A percentile compares a stretch with the other conserved stretches of the same genome.
Evolutionary conservation across 2,113 vertebrate genomes (phyloP).

Genomic region (Benitochromis conjunctus): DNA sequence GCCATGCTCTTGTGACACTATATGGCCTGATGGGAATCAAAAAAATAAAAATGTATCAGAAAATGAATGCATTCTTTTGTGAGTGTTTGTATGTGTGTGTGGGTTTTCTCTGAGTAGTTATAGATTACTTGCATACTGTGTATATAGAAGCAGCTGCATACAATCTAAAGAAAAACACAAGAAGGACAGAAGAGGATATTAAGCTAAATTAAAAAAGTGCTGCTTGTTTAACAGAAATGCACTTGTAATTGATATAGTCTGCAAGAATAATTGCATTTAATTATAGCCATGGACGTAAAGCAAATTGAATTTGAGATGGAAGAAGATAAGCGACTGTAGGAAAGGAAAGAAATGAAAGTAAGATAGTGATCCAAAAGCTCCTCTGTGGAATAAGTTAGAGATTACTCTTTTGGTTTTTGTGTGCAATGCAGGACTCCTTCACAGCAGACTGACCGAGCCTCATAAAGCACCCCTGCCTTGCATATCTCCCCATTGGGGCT

Average conservation of each 20-base stretch:
- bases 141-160: background rate
- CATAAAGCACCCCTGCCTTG: slow-evolving; percentile 55
- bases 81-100: background rate
- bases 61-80: background rate
- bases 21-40: too few relatives aligned
- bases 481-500: slow-evolving; percentile 65
- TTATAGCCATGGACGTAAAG: background rate
- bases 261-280: background rate
- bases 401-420: slow-evolving; percentile 37
- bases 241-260: background rate
- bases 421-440: slow-evolving; percentile 60
- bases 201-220: background rate
- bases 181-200: background rate
- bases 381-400: slow-evolving; percentile 30
- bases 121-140: background rate
- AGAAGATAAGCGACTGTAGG: background rate
- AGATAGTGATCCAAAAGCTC: background rate
- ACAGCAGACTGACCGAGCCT: slow-evolving; percentile 59
- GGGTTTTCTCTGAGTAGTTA: background rate
- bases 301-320: background rate
- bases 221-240: background rate
- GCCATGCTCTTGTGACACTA: background rate
- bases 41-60: too few relatives aligned
- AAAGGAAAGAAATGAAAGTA: background rate
- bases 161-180: background rate